Conservation (phyloP, 2,797 vertebrate genomes). For the Spinus pinus region DNA sequence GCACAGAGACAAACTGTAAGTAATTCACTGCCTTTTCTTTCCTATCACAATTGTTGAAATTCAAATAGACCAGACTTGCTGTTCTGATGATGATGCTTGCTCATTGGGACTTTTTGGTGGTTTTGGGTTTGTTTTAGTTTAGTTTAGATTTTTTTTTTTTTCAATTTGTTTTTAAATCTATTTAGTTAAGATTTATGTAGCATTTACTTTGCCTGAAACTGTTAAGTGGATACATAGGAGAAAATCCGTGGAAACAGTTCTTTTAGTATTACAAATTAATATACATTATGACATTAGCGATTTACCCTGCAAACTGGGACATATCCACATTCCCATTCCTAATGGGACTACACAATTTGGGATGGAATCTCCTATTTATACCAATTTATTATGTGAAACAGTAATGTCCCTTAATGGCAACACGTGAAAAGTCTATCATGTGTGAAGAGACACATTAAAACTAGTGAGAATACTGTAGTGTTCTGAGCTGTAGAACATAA, state of each 20-base stretch:
- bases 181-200: not conserved
- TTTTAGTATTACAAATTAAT: not conserved
- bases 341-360: not conserved
- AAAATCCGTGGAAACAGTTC: not conserved
- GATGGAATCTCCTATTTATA: not conserved
- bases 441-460: not conserved
- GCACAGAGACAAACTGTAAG: not conserved
- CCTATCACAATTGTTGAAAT: not conserved
- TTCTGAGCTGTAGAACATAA: not conserved
- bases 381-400: not conserved
- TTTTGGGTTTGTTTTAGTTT: not conserved
- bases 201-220: not conserved
- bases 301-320: not conserved
- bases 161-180: not conserved
- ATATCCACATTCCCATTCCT: not conserved
- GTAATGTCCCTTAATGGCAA: not conserved
- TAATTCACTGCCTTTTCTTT: not conserved
- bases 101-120: not conserved
- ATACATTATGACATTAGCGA: not conserved
- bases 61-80: not conserved
- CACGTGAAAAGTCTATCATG: not conserved
- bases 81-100: not conserved
- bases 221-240: not conserved
- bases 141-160: not conserved
- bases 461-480: not conserved